These are phyloP conservation scores for Drosophila persimilis DNA, from an alignment of 1,140 invertebrate species.

Conservation along the genomic window DNA sequence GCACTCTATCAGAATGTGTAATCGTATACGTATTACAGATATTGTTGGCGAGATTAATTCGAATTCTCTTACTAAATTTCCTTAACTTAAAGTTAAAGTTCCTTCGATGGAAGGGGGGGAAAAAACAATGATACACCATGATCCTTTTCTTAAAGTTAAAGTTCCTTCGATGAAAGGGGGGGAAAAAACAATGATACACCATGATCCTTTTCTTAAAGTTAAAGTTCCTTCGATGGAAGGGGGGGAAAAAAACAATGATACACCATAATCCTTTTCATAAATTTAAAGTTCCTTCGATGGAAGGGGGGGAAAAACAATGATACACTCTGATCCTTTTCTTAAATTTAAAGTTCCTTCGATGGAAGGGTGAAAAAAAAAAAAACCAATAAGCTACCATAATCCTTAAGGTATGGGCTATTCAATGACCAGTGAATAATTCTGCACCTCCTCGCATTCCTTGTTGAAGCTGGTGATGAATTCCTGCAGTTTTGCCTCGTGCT, in stretches of 20 bases:
- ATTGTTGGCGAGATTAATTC: no score
- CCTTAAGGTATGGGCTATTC: slow-evolving; percentile 39
- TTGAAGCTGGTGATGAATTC: slow-evolving; percentile 69
- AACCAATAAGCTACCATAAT: not conserved
- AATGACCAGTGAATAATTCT: slow-evolving; percentile 61
- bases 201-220: not conserved
- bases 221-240: not conserved
- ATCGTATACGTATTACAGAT: no score
- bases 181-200: not conserved
- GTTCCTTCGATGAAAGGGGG: not conserved
- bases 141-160: not conserved
- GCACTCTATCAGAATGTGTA: no score
- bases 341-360: not conserved
- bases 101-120: not conserved
- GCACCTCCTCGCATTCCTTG: slow-evolving; percentile 69
- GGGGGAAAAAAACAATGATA: not conserved
- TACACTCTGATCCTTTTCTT: not conserved
- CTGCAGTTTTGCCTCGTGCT: slow-evolving; percentile 53
- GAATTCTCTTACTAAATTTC: no score
- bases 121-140: not conserved
- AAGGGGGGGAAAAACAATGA: not conserved
- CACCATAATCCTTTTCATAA: not conserved
- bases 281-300: not conserved
- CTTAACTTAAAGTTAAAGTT: no score
- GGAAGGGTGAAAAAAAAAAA: not conserved